A percentile compares a stretch with the other conserved stretches of the same genome.
Evolutionary conservation across 2,888 invertebrate genomes (phyloP).

Genomic region (Lepas anatifera): DNA sequence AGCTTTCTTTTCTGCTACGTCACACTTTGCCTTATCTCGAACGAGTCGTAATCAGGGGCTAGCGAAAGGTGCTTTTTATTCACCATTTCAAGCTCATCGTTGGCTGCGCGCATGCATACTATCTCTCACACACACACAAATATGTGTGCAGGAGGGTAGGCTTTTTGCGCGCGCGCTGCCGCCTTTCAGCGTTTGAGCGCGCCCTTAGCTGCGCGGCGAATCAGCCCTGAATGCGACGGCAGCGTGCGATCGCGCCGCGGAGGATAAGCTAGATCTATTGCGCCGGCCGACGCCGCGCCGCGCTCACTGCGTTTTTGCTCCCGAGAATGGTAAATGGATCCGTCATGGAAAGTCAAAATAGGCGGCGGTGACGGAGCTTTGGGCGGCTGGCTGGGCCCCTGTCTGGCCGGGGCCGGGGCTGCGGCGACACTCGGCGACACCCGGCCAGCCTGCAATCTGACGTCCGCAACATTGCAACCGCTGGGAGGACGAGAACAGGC

Average conservation of each 20-base stretch:
- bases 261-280: constrained; percentile 8
- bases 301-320: neutral
- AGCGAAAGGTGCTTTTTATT: no score
- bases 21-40: no score
- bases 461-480: no score
- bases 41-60: no score
- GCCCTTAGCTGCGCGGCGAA: neutral
- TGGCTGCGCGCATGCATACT: no score
- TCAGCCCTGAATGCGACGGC: neutral
- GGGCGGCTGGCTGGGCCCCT: no score
- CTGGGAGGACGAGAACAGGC: no score
- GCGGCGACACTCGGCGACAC: no score
- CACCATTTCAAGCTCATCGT: no score
- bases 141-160: neutral
- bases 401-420: no score
- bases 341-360: constrained; percentile 6
- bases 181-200: neutral
- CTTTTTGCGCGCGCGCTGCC: neutral
- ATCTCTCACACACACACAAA: neutral
- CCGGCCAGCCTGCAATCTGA: no score
- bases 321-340: neutral
- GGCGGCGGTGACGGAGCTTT: neutral
- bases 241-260: neutral
- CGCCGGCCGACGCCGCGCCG: neutral
- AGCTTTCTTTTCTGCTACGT: no score